phyloP scores from a whole-genome alignment of 1,140 invertebrate species.

The Drosophila hydei region DNA sequence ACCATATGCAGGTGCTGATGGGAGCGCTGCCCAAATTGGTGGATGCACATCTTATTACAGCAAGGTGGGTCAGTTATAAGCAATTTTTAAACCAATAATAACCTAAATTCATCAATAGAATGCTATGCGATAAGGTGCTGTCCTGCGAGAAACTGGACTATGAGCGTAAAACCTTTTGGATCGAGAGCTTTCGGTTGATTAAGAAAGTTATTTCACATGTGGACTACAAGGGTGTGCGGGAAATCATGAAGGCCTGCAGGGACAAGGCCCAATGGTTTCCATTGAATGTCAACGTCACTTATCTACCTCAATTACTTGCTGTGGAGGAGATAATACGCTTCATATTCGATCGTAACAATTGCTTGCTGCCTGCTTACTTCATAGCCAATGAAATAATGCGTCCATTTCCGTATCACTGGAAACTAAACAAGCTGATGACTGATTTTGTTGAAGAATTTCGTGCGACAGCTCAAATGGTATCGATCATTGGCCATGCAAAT shows the following conservation, averaged over 20 bases:
- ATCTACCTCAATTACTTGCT: conserved; percentile 91
- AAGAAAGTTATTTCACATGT: conserved; percentile 94
- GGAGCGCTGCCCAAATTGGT: conserved; percentile 90
- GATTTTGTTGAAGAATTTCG: conserved; percentile 96
- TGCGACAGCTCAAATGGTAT: conserved; percentile 96
- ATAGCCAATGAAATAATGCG: conserved; percentile 97
- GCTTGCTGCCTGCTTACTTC: conserved; percentile 96
- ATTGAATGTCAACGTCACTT: conserved; percentile 89
- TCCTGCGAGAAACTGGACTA: conserved; percentile 91
- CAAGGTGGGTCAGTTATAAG: conserved; percentile 37
- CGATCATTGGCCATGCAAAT: conserved; percentile 94
- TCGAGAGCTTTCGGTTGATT: conserved; percentile 93
- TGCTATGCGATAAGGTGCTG: conserved; percentile 93
- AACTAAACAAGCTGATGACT: conserved; percentile 92
- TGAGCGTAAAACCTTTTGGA: conserved; percentile 93
- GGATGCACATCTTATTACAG: conserved; percentile 85
- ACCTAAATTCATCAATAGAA: conserved; percentile 85
- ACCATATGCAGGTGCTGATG: conserved; percentile 89
- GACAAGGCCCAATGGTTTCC: conserved; percentile 94
- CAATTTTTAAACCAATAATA: neutral
- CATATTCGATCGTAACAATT: conserved; percentile 96
- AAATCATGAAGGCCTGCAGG: conserved; percentile 95
- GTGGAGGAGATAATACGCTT: conserved; percentile 92
- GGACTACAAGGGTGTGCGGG: conserved; percentile 97
- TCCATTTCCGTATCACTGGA: conserved; percentile 96